Evolutionary conservation across 2,797 vertebrate species (phyloP), one percentile per base, ranked within the genome.

Genomic region (Momotus momota): DNA sequence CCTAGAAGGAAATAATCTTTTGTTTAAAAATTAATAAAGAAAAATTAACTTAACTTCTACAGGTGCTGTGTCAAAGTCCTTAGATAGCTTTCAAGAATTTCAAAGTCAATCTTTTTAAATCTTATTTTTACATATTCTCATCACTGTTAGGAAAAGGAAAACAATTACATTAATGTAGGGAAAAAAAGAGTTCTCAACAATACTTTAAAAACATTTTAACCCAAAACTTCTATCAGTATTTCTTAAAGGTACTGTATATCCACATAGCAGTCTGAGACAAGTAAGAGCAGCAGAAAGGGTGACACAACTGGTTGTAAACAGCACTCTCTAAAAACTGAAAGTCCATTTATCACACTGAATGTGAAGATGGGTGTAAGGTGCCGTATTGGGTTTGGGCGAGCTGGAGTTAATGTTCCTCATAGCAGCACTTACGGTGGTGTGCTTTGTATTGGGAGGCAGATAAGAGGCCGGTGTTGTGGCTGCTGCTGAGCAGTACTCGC

Each of bases 11-110:
- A 96, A 85, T 78, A 87, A 87, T 88, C 7, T 52, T 31, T 81
- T 81, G 17, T 74, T 95, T 77, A 96, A 96, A 95, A 93, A 88
- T 91, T 80, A 86, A 90, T 81, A 73, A 81, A 79, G 51, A 94
- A 93, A 96, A 73, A 88, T 79, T 75, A 85, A 55, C 29, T 86
- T 57, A 80, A 58, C 65, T 88, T 74, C 49, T 86, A 60, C 22
- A 90, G 73, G 52, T 91, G 21, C 33, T 90, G 17, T 79, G 29
- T 70, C 75, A 92, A 92, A 83, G 61, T 65, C 69, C 19, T 87
- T 83, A 45, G 69, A 29, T 52, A 72, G 40, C 22, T 93, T 89
- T 94, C 62, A 73, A 75, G 31, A 77, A 84, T 89, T 91, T 90
- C 43, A 79, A 91, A 86, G 27, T 4, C 9, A 73, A 46, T 77